These are phyloP conservation scores for Listronotus bonariensis DNA, from an alignment of 1,140 invertebrate species.

Conservation along the genomic window DNA sequence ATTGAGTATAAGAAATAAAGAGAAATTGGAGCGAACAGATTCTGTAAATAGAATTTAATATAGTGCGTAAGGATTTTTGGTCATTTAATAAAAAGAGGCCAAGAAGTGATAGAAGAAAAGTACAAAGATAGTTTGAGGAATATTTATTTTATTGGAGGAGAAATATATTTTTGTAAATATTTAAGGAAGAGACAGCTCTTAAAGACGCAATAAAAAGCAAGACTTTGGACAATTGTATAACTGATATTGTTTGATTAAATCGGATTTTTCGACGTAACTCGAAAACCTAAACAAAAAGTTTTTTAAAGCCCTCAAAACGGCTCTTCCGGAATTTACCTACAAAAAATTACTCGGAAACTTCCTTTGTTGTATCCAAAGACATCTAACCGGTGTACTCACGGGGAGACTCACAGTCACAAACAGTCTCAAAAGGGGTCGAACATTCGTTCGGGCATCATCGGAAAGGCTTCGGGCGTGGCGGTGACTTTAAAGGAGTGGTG, in stretches of 20 bases:
- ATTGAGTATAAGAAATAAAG: no score
- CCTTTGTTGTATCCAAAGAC: slow-evolving; percentile 37
- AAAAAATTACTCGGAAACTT: slow-evolving; percentile 22
- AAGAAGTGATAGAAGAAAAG: background rate
- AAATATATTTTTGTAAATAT: no score
- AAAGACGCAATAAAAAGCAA: no score
- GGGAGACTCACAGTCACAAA: slow-evolving; percentile 13
- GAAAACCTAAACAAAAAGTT: background rate
- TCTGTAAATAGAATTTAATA: no score
- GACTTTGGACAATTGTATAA: no score
- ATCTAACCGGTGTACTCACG: slow-evolving; percentile 15
- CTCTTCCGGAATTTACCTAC: slow-evolving; percentile 27
- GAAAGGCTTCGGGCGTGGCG: slow-evolving; percentile 53
- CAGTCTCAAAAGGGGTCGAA: slow-evolving; percentile 13
- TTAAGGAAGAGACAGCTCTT: no score
- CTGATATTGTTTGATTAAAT: no score
- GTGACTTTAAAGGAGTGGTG: slow-evolving; percentile 56
- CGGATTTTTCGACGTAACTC: background rate
- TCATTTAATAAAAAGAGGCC: background rate
- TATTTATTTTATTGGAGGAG: no score
- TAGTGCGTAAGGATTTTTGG: no score
- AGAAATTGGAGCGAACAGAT: no score
- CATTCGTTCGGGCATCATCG: slow-evolving; percentile 43
- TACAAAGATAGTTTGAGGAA: background rate
- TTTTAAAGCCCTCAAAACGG: slow-evolving; percentile 35